Percentiles rank a stretch among this genome's conserved stretches.
Evolutionary conservation across 2,113 vertebrate species (phyloP).

Genomic region (Irena cyanogastra): DNA sequence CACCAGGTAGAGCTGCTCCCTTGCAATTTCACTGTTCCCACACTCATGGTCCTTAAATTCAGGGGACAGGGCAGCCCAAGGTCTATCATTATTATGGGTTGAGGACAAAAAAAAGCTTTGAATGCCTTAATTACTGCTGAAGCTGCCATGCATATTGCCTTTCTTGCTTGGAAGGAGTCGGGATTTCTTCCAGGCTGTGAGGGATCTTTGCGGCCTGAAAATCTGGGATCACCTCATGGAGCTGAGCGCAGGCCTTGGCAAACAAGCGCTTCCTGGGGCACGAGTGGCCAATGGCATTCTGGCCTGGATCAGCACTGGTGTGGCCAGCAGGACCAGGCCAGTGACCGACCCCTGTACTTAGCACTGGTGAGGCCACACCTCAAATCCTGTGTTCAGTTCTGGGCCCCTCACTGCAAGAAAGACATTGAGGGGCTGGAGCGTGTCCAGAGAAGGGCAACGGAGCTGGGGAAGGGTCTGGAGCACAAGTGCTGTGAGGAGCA

Average conservation of each 20-base stretch:
- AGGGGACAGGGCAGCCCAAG: neutral
- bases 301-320: neutral
- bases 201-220: accelerated
- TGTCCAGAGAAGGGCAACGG: neutral
- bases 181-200: neutral
- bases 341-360: neutral
- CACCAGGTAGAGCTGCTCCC: neutral
- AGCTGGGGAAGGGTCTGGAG: neutral
- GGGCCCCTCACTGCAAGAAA: neutral
- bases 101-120: neutral
- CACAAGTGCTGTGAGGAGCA: neutral
- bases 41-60: neutral
- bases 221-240: accelerated
- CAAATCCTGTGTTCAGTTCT: neutral
- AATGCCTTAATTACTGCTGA: neutral
- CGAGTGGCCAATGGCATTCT: neutral
- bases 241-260: accelerated
- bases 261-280: accelerated
- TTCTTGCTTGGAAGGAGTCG: neutral
- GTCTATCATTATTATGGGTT: neutral
- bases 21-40: neutral
- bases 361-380: neutral
- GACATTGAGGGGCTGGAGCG: neutral
- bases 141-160: too few relatives aligned
- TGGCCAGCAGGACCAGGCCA: neutral